Evolutionary conservation across 2,888 invertebrate species (phyloP).

Genomic region (Dugesia japonica): DNA sequence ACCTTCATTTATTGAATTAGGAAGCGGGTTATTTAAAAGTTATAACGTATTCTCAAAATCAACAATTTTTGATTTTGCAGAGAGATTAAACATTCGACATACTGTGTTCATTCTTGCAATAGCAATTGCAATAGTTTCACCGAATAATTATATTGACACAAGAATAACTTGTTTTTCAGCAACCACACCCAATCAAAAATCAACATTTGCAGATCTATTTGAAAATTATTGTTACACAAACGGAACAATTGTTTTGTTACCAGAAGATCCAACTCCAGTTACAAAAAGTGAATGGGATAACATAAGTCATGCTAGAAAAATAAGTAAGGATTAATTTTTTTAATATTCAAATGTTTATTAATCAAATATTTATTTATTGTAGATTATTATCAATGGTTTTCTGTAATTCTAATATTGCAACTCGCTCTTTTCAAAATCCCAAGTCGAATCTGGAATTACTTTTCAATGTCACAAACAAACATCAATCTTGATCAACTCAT

Average conservation of each 20-base stretch:
- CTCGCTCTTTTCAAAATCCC: background rate
- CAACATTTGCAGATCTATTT: background rate
- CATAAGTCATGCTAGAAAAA: background rate
- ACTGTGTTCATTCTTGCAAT: background rate
- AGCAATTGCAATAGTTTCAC: background rate
- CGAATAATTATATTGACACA: background rate
- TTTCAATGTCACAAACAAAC: background rate
- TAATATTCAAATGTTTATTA: too few relatives aligned
- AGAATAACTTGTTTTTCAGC: background rate
- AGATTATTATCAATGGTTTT: conserved; percentile 10
- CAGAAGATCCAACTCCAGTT: background rate
- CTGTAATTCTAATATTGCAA: background rate
- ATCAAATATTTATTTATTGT: too few relatives aligned
- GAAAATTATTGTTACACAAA: conserved; percentile 10
- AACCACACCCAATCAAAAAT: conserved; percentile 1
- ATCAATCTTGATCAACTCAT: background rate
- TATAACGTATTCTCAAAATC: background rate
- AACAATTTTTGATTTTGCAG: background rate
- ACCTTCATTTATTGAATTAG: background rate
- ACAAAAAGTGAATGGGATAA: background rate
- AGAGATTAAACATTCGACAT: background rate
- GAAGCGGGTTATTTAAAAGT: background rate
- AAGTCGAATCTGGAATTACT: background rate
- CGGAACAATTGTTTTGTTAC: conserved; percentile 6
- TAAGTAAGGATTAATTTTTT: background rate